Percentiles rank a stretch among this genome's conserved stretches.
phyloP scores from a whole-genome alignment of 2,888 invertebrate genomes.

The Dione juno region DNA sequence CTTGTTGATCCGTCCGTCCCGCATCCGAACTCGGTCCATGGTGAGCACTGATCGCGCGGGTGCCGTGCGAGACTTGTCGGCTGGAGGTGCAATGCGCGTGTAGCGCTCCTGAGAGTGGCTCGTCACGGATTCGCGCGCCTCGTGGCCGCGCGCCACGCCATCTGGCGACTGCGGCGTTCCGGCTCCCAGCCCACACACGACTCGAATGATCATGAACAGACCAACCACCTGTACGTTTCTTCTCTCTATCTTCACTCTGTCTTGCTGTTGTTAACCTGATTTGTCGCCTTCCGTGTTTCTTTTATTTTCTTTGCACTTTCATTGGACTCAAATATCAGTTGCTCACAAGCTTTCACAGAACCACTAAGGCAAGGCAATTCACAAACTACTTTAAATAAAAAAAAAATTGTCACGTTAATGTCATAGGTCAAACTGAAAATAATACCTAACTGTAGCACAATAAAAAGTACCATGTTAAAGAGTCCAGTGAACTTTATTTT shows the following conservation, averaged over 20 bases:
- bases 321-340: conserved; percentile 21
- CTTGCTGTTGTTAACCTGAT: conserved; percentile 53
- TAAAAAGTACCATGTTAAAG: conserved; percentile 2
- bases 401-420: conserved; percentile 22
- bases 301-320: conserved; percentile 35
- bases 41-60: conserved; percentile 56
- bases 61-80: conserved; percentile 64
- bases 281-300: conserved; percentile 42
- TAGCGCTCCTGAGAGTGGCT: conserved; percentile 84
- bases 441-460: too few species aligned
- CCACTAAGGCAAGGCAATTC: background rate
- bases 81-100: conserved; percentile 63
- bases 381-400: background rate
- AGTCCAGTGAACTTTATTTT: conserved; percentile 61
- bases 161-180: conserved; percentile 86
- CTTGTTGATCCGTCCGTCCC: conserved; percentile 52
- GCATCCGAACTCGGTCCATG: conserved; percentile 49
- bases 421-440: conserved; percentile 29
- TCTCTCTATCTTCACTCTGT: conserved; percentile 63
- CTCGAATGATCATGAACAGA: conserved; percentile 81
- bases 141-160: conserved; percentile 88
- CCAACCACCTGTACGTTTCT: conserved; percentile 82
- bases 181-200: conserved; percentile 80
- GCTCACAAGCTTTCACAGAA: background rate
- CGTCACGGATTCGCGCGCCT: conserved; percentile 88